Conservation (phyloP, 2,113 vertebrate species). For the Dicrurus megarhynchus region DNA sequence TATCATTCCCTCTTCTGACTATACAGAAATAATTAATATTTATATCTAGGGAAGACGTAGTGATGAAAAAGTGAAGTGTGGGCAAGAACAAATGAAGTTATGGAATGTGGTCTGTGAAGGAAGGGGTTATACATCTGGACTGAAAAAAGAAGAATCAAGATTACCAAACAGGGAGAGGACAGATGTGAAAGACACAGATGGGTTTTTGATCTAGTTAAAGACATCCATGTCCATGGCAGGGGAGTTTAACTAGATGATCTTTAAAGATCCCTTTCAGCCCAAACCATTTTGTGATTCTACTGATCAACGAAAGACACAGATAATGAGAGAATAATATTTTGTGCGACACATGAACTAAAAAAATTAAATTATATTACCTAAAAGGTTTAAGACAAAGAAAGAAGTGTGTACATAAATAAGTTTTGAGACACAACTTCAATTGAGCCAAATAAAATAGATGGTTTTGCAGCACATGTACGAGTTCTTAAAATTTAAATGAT, state of each 20-base stretch:
- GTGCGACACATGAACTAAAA: neutral
- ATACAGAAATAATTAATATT: neutral
- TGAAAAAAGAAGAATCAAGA: neutral
- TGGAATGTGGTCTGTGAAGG: neutral
- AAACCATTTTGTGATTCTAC: neutral
- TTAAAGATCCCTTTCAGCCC: neutral
- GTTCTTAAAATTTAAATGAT: neutral
- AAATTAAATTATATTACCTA: neutral
- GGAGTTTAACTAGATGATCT: neutral
- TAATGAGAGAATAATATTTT: neutral
- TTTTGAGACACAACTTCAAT: neutral
- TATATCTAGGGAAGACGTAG: neutral
- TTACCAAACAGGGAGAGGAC: neutral
- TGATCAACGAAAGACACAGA: neutral
- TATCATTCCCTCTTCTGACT: neutral
- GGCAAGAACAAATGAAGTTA: neutral
- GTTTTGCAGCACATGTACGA: neutral
- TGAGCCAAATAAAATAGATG: neutral
- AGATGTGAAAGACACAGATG: neutral
- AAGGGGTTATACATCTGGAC: neutral
- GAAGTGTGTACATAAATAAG: neutral
- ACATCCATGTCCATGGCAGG: neutral
- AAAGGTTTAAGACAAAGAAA: neutral
- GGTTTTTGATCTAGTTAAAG: neutral
- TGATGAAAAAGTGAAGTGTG: neutral